Evolutionary conservation across 2,113 vertebrate genomes (phyloP).

Genomic region (Salvelinus fontinalis): DNA sequence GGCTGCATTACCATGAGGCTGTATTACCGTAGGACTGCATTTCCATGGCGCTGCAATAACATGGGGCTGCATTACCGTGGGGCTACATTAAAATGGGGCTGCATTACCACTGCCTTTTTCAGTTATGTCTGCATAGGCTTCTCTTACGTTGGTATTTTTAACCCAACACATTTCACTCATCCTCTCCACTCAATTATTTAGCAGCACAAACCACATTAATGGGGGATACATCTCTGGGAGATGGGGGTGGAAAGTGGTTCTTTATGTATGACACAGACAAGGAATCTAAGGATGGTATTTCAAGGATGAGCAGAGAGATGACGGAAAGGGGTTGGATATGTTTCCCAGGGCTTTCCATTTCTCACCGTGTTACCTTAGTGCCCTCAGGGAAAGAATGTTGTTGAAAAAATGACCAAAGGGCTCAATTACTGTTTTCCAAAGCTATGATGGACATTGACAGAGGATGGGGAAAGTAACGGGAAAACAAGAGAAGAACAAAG

Average conservation of each 20-base stretch:
- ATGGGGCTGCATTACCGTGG: no score
- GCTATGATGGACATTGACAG: not conserved
- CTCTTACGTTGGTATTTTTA: conserved; percentile 57
- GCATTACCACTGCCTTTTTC: conserved; percentile 45
- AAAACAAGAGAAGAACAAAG: not conserved
- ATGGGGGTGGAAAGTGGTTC: conserved; percentile 57
- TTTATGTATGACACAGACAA: conserved; percentile 55
- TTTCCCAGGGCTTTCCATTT: not conserved
- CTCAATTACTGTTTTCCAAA: not conserved
- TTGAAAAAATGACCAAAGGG: not conserved
- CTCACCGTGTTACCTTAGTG: conserved; percentile 8
- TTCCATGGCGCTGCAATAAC: no score
- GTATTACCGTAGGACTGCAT: no score
- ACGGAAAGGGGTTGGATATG: not conserved
- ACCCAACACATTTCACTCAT: conserved; percentile 69
- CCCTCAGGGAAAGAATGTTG: not conserved
- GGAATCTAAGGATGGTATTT: conserved; percentile 45
- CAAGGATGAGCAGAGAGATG: conserved; percentile 39
- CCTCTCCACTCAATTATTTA: conserved; percentile 68
- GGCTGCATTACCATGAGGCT: no score
- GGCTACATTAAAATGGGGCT: not conserved
- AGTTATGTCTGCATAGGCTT: conserved; percentile 36
- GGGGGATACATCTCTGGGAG: conserved; percentile 51
- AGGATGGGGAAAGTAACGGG: not conserved
- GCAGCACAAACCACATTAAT: conserved; percentile 68